phyloP scores from a whole-genome alignment of 2,113 vertebrate species.

The Varanus komodoensis region DNA sequence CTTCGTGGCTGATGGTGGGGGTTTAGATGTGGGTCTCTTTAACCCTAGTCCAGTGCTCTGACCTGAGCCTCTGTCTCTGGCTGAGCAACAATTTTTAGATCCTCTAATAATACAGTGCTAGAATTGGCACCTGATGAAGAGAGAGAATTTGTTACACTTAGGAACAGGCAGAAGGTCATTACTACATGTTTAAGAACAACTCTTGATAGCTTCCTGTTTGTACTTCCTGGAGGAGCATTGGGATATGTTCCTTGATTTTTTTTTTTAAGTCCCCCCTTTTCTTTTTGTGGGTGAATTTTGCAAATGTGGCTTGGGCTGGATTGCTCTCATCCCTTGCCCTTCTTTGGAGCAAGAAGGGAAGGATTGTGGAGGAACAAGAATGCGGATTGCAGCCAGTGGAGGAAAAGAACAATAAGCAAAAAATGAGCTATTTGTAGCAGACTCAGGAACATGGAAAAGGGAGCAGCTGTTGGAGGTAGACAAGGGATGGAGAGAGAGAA shows the following conservation, averaged over 20 bases:
- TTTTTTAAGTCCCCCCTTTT: conserved; percentile 38
- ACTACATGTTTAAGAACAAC: conserved; percentile 35
- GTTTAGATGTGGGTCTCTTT: neutral
- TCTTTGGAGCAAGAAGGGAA: conserved; percentile 59
- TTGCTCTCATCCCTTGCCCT: neutral
- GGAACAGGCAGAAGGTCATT: neutral
- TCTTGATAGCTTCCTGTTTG: neutral
- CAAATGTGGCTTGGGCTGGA: conserved; percentile 56
- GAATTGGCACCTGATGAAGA: neutral
- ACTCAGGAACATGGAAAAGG: conserved; percentile 53
- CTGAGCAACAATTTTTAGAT: neutral
- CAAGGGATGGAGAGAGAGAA: conserved; percentile 1
- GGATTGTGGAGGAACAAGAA: conserved; percentile 66
- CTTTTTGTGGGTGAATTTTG: conserved; percentile 30
- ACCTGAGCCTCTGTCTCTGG: neutral
- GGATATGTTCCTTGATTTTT: conserved; percentile 5
- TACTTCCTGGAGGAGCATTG: neutral
- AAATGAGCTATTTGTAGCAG: conserved; percentile 71
- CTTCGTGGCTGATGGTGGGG: neutral
- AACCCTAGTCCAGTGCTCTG: neutral
- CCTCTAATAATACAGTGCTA: neutral
- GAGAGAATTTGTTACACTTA: neutral
- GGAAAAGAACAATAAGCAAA: conserved; percentile 75
- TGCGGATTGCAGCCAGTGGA: conserved; percentile 70
- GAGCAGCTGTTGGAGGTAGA: conserved; percentile 52